These are phyloP conservation scores for Muntiacus reevesi DNA, from an alignment of 2,113 vertebrate species.

Conservation along the genomic window DNA sequence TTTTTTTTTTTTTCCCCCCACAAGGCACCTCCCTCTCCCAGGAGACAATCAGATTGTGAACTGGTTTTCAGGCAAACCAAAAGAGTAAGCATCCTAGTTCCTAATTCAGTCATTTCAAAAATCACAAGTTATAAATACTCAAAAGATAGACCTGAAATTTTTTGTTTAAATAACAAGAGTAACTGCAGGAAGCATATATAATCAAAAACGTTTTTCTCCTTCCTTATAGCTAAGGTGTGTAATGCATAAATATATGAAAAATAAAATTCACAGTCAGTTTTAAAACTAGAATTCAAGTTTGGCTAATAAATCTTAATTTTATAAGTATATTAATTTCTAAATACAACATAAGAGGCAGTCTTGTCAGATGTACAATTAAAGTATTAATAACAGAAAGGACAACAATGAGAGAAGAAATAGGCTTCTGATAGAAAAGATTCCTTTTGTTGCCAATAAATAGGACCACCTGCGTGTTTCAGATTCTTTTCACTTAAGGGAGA, in stretches of 20 bases:
- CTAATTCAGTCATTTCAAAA: constrained; percentile 70
- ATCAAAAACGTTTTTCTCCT: constrained; percentile 64
- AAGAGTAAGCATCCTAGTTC: constrained; percentile 72
- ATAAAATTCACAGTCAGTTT: constrained; percentile 89
- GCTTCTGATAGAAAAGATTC: constrained; percentile 85
- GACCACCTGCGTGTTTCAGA: constrained; percentile 91
- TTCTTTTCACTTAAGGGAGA: constrained; percentile 79
- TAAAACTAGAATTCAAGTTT: constrained; percentile 89
- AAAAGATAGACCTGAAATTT: constrained; percentile 77
- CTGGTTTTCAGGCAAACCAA: constrained; percentile 75
- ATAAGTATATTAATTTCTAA: constrained; percentile 82
- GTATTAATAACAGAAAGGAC: constrained; percentile 79
- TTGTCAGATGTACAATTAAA: constrained; percentile 83
- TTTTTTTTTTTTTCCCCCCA: neutral
- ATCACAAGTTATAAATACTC: constrained; percentile 78
- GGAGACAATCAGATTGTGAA: constrained; percentile 77
- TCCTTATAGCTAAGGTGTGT: constrained; percentile 78
- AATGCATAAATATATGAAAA: constrained; percentile 89
- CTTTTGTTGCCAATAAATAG: constrained; percentile 88
- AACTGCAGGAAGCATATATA: constrained; percentile 82
- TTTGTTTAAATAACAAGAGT: constrained; percentile 81
- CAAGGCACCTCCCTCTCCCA: constrained; percentile 85
- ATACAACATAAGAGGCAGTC: constrained; percentile 83
- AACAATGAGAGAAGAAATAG: constrained; percentile 82
- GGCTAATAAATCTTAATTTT: constrained; percentile 85